Percentiles rank a stretch among this genome's conserved stretches.
These are phyloP conservation scores for Propithecus coquereli DNA, from an alignment of 2,113 vertebrate species.

Conservation along the genomic window DNA sequence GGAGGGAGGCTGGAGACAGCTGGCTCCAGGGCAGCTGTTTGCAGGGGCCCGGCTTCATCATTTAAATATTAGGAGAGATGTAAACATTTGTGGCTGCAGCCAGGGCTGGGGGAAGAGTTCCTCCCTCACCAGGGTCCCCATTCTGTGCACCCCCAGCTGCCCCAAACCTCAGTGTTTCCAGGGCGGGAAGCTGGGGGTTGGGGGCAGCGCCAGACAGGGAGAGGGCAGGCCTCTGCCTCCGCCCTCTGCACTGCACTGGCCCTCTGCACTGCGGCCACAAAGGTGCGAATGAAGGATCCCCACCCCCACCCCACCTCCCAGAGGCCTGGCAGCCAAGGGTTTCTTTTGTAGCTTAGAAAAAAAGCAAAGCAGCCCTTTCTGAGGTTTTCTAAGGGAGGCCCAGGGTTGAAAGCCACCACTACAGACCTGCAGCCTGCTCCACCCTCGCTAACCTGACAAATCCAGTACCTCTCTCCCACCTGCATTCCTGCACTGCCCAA, in stretches of 20 bases:
- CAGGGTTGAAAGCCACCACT: too few species aligned
- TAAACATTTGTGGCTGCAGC: neutral
- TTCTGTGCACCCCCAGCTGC: neutral
- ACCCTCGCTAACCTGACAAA: neutral
- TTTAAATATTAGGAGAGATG: neutral
- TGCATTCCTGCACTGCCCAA: neutral
- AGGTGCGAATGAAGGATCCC: rapidly evolving
- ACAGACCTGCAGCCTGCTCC: neutral
- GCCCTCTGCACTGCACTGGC: too few species aligned
- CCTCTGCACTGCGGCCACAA: neutral
- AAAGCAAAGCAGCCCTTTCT: neutral
- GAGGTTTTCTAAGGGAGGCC: neutral
- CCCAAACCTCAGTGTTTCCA: neutral
- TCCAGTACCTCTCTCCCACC: rapidly evolving
- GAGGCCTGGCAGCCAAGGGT: neutral
- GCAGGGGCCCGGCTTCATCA: neutral
- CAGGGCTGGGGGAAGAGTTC: neutral
- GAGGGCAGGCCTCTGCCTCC: neutral
- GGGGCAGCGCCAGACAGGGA: neutral
- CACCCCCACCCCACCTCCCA: neutral
- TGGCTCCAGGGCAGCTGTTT: constrained; percentile 33
- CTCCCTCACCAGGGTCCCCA: neutral
- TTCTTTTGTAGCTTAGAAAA: neutral
- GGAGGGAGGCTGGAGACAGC: neutral
- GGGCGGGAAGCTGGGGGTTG: neutral